Base-by-base conservation (phyloP, 2,113 vertebrate genomes). In the Tragelaphus strepsiceros region DNA sequence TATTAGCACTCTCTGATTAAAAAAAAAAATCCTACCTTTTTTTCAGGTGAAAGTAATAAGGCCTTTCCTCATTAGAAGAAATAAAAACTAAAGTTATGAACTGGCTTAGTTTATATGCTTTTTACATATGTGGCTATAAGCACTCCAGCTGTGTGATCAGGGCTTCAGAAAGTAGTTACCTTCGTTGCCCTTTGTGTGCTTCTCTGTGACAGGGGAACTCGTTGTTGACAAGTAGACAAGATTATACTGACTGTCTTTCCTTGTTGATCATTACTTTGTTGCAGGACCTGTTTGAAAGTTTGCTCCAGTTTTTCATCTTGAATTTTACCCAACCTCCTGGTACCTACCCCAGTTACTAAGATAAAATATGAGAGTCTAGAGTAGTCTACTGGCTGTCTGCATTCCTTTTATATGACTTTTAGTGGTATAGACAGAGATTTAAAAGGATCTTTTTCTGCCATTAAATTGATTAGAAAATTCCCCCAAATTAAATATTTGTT, bases 31-130 rank as follows among this genome's bases (percentile, higher is more conserved):
- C 14, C 24, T 92, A 51, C n/a, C 13, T 86, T 74, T 95, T 91
- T 91, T 94, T 80, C 15, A 86, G 83, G 28, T 96, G 58, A 93
- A 95, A 94, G 62, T 58, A 67, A 35, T 90, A 81, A 94, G n/a
- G 1, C 15, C 30, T 17, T 80, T 95, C 88, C 49, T 84, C 64
- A 67, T 61, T 85, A 90, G 22, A 95, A 92, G 54, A 64, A 64
- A 88, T 85, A 94, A 95, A 92, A 94, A 43, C 49, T 91, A 39
- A 96, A 54, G 35, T 91, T 85, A 8, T 64, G 54, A 30, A 46
- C 39, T 91, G 59, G 43, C 43, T 94, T 91, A 51, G n/a, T 90
- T 64, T 62, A 62, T 85, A n/a, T 64, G 14, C 19, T 89, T 0
- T 32, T 59, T 91, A 4, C 24, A 64, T 39, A 78, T 15, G 26